Percentiles rank a stretch among this genome's conserved stretches.
These are phyloP conservation scores for Epinephelus fuscoguttatus DNA, from an alignment of 2,113 vertebrate genomes.

Conservation along the genomic window DNA sequence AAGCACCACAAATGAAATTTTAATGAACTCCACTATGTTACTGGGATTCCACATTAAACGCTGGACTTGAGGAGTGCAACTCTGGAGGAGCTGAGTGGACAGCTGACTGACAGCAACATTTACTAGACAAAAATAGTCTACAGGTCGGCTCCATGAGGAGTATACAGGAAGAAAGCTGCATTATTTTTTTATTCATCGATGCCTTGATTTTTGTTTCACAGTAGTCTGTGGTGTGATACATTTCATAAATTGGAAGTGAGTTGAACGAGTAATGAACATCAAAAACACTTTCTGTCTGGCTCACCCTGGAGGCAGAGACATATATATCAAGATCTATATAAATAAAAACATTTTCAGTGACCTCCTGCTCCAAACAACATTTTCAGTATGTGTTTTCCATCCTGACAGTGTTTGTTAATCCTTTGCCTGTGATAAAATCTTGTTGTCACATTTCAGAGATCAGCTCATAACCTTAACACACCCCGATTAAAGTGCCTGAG, in stretches of 20 bases:
- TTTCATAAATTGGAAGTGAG: background rate
- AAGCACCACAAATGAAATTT: background rate
- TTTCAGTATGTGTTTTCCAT: background rate
- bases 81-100: background rate
- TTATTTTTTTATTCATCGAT: background rate
- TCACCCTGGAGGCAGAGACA: background rate
- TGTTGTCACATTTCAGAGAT: constrained; percentile 22
- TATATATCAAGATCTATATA: background rate
- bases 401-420: constrained; percentile 7
- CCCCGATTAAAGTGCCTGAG: constrained; percentile 21
- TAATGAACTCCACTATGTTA: background rate
- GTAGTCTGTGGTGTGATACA: background rate
- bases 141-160: background rate
- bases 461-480: constrained; percentile 13
- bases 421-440: constrained; percentile 16
- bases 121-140: background rate
- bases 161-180: background rate
- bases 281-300: background rate
- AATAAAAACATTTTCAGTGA: background rate
- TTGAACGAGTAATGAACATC: background rate
- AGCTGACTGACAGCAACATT: constrained; percentile 1
- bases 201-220: constrained; percentile 2
- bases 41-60: background rate
- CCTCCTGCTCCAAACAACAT: background rate
- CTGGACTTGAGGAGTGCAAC: background rate